Percentiles rank a stretch among this genome's conserved stretches.
phyloP scores from a whole-genome alignment of 1,140 invertebrate genomes.

The Portunus trituberculatus region DNA sequence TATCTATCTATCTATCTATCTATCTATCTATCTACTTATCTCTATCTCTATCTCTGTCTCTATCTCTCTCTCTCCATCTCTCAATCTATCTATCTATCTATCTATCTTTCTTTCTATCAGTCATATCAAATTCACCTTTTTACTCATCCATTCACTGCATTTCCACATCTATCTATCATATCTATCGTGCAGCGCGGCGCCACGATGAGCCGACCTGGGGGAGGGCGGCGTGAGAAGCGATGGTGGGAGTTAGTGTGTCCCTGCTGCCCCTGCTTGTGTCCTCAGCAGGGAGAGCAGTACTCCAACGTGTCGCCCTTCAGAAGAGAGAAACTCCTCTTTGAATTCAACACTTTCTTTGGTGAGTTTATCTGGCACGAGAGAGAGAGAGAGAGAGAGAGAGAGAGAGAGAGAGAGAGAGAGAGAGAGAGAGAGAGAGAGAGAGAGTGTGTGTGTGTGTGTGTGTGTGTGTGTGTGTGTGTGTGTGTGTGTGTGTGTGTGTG shows the following conservation, averaged over 20 bases:
- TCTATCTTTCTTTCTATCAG: neutral
- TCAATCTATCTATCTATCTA: no score
- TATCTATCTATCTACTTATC: neutral
- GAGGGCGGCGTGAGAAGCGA: neutral
- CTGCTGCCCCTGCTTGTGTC: neutral
- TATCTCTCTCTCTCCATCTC: neutral
- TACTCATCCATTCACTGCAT: no score
- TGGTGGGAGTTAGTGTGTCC: neutral
- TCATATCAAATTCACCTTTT: no score
- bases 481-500: slow-evolving; percentile 28
- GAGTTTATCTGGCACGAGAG: neutral
- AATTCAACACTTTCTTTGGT: slow-evolving; percentile 63
- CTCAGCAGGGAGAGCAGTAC: neutral
- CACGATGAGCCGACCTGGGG: neutral
- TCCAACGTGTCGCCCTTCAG: slow-evolving; percentile 36
- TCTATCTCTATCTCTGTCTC: neutral
- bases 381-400: neutral
- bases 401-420: neutral
- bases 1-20: no score
- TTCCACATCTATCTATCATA: no score
- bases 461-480: slow-evolving; percentile 34
- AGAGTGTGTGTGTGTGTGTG: neutral
- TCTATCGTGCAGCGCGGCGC: neutral
- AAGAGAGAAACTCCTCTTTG: slow-evolving; percentile 54
- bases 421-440: no score